These are phyloP conservation scores for Cylloceria caligata DNA, from an alignment of 2,888 invertebrate species.

Conservation along the genomic window DNA sequence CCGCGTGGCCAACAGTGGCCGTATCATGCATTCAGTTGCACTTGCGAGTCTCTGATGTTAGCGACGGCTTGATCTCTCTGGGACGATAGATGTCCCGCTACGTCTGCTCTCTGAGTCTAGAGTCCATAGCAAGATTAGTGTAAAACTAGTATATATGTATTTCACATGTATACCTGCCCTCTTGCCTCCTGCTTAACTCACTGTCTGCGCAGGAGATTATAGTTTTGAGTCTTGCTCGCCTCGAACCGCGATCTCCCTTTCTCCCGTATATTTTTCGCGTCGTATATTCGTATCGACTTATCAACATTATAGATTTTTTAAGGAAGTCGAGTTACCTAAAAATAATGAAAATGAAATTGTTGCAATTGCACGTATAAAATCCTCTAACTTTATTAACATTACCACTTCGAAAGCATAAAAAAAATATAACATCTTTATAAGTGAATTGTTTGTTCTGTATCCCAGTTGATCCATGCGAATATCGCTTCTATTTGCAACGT, in stretches of 20 bases:
- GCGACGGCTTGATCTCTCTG: conserved; percentile 56
- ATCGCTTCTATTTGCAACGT: too few species aligned
- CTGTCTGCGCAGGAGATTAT: conserved; percentile 57
- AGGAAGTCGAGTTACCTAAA: too few species aligned
- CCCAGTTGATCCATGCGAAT: too few species aligned
- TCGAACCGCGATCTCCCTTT: conserved; percentile 65
- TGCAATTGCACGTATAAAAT: too few species aligned
- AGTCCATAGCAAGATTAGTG: conserved; percentile 23
- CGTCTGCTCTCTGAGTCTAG: conserved; percentile 60
- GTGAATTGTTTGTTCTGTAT: too few species aligned
- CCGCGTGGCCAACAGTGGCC: conserved; percentile 65
- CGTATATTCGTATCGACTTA: background rate
- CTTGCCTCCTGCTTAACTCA: conserved; percentile 36
- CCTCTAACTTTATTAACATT: too few species aligned
- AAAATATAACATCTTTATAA: too few species aligned
- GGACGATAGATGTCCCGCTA: conserved; percentile 61
- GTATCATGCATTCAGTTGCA: conserved; percentile 67
- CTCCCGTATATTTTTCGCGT: conserved; percentile 37
- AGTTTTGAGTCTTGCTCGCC: conserved; percentile 65
- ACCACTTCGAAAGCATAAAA: too few species aligned
- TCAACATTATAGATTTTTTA: background rate
- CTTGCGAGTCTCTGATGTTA: conserved; percentile 51
- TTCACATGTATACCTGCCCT: conserved; percentile 11
- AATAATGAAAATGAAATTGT: too few species aligned
- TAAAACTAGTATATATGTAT: conserved; percentile 42